A percentile compares a stretch with the other conserved stretches of the same genome.
These are phyloP conservation scores for Acrobasis repandana DNA, from an alignment of 2,888 invertebrate species.

Conservation along the genomic window DNA sequence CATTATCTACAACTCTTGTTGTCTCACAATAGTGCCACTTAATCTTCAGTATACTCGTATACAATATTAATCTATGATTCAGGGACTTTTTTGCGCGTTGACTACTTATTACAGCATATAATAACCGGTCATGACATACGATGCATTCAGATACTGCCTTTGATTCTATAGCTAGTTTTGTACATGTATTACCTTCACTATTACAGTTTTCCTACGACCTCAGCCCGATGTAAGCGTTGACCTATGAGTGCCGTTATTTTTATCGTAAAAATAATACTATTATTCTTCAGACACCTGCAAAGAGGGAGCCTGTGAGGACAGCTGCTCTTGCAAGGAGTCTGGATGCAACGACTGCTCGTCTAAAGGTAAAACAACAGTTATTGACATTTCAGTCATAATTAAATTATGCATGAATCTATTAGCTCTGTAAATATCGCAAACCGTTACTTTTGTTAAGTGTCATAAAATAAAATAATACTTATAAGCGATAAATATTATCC, in stretches of 20 bases:
- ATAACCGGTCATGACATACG: conserved; percentile 3
- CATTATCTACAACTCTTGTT: background rate
- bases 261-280: conserved; percentile 19
- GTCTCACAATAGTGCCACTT: background rate
- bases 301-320: conserved; percentile 61
- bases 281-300: conserved; percentile 61
- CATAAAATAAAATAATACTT: too few relatives aligned
- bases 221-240: background rate
- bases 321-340: conserved; percentile 67
- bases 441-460: too few relatives aligned
- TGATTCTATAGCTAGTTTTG: background rate
- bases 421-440: too few relatives aligned
- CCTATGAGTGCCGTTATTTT: background rate
- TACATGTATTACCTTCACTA: background rate
- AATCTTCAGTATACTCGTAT: too few relatives aligned
- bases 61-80: too few relatives aligned
- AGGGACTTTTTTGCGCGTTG: background rate
- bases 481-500: too few relatives aligned
- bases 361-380: conserved; percentile 45
- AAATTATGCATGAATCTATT: too few relatives aligned
- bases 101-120: background rate
- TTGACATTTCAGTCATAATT: background rate
- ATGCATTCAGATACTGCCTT: too few relatives aligned
- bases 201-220: background rate
- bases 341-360: conserved; percentile 68